Evolutionary conservation across 2,113 vertebrate genomes (phyloP).

Genomic region (Pseudolaguvia tuberculata): DNA sequence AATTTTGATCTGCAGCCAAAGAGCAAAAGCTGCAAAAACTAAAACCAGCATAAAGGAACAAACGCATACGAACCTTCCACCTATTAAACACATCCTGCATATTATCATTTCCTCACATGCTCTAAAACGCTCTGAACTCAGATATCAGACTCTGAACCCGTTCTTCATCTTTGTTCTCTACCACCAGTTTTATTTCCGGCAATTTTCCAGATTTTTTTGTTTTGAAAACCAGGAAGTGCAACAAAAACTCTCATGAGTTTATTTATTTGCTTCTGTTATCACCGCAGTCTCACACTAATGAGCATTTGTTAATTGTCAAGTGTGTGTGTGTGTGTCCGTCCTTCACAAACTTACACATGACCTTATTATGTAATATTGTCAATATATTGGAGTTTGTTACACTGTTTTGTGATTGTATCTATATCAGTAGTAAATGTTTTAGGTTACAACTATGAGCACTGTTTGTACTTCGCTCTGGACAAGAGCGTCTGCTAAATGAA

Average conservation of each 20-base stretch:
- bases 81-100: neutral
- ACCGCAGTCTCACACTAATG: neutral
- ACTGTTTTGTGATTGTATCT: too few species aligned
- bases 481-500: too few species aligned
- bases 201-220: neutral
- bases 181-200: neutral
- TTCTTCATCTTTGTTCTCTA: neutral
- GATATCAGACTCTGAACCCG: neutral
- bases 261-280: neutral
- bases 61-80: neutral
- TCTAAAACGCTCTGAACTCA: neutral
- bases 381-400: too few species aligned
- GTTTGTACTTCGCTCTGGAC: too few species aligned
- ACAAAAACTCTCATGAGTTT: neutral
- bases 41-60: slow-evolving; percentile 13
- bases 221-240: neutral
- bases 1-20: neutral
- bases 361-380: too few species aligned
- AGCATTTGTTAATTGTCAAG: neutral
- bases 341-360: too few species aligned
- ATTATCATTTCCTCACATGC: neutral
- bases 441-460: too few species aligned
- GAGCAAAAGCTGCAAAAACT: slow-evolving; percentile 9
- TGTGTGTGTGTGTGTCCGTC: neutral
- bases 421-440: too few species aligned